Base-by-base conservation (phyloP, 1,140 invertebrate genomes). In the Anadara kagoshimensis region DNA sequence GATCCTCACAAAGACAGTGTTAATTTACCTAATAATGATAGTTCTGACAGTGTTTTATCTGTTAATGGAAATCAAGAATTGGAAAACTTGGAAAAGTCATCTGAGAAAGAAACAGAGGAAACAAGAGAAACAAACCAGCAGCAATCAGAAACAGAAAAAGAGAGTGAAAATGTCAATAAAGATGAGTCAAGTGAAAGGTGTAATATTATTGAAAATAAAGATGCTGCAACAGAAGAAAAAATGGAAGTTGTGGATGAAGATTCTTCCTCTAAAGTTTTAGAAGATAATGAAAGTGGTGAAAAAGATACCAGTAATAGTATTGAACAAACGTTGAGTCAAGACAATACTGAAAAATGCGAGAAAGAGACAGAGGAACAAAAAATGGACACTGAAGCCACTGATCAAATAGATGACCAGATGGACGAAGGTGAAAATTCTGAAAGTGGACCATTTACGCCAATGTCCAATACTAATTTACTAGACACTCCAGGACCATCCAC, bases 401-500 rank as follows among this genome's bases (percentile, higher is more conserved):
- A 16, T 10, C 24, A 22, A 24, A 22, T 16, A 22, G 24, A 20
- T 36, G 22, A 5, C 16, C n/a, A 36, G 7, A 36, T 22, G 24
- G 24, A 11, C 2, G 24, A 58, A 22, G 24, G 16, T n/a, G 24
- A 58, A 20, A 8, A 16, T 18, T 20, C 24, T 26, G 24, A 51
- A 18, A 22, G 20, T 18, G 20, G 20, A 4, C 49, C 20, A 51
- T 1, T 51, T 1, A 51, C 49, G 10, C 16, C 16, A 1, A 22
- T 51, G 20, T 18, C 49, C 10, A 36, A 36, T 36, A 3, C 29
- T 36, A 36, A 36, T 36, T 36, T 36, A 36, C 51, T 47, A 1
- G 62, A 64, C 22, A 51, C 47, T 8, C 44, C 62, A 26, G 62
- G 62, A 51, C 62, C 62, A 0, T 24, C 20, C 10, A 51, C 45